A percentile compares a stretch with the other conserved stretches of the same genome.
These are phyloP conservation scores for Lipotes vexillifer DNA, from an alignment of 2,113 vertebrate species.

Conservation along the genomic window DNA sequence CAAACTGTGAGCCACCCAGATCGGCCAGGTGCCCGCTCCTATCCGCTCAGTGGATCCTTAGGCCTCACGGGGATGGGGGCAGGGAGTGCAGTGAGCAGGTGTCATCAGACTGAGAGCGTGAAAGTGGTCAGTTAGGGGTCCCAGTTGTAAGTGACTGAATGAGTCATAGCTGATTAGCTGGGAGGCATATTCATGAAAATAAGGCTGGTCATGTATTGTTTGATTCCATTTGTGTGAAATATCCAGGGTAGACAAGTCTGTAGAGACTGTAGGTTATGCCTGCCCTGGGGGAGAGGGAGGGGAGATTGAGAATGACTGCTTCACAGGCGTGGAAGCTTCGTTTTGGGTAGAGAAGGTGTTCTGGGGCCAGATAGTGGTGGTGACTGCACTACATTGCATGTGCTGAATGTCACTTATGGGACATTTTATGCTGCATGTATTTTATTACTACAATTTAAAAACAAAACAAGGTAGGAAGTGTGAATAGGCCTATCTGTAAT, in stretches of 20 bases:
- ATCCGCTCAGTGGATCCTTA: background rate
- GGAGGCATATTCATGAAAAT: background rate
- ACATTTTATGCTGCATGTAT: background rate
- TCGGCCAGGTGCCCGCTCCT: background rate
- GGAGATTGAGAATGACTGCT: too few relatives aligned
- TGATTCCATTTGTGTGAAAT: background rate
- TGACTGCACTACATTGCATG: fast-evolving
- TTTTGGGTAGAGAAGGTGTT: background rate
- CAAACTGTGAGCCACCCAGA: fast-evolving
- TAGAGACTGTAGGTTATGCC: background rate
- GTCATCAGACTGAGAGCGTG: background rate
- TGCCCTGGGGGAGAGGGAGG: background rate
- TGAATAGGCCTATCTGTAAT: background rate
- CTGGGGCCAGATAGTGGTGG: background rate
- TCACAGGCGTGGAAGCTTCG: background rate
- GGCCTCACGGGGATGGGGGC: background rate
- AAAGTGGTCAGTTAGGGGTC: background rate
- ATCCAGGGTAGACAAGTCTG: background rate
- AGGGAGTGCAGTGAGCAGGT: background rate
- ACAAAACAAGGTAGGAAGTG: too few relatives aligned
- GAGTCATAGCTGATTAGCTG: background rate
- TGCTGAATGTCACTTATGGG: background rate
- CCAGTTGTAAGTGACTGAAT: fast-evolving
- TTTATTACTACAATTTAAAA: background rate
- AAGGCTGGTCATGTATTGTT: fast-evolving